Conservation (phyloP, 2,888 invertebrate species). For the Rhingia rostrata region DNA sequence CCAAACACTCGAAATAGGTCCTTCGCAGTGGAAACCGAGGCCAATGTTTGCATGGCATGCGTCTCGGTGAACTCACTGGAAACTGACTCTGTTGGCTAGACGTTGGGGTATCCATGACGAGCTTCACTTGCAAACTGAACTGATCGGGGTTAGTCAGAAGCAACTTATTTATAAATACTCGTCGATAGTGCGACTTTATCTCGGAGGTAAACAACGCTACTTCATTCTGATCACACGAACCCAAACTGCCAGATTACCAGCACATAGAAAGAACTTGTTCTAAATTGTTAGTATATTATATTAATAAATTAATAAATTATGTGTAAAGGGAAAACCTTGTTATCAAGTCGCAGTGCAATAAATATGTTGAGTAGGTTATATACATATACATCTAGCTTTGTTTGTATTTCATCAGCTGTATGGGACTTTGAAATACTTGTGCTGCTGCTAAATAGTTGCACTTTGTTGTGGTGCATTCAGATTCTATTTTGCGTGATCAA, state of each 20-base stretch:
- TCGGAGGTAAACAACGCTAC: constrained; percentile 26
- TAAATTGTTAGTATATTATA: too few relatives aligned
- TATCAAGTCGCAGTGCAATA: too few relatives aligned
- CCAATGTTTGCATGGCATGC: constrained; percentile 69
- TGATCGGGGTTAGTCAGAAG: neutral
- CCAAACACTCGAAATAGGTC: constrained; percentile 45
- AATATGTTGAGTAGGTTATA: too few relatives aligned
- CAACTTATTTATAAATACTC: constrained; percentile 11
- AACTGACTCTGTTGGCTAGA: constrained; percentile 56
- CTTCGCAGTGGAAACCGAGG: constrained; percentile 59
- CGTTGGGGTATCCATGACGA: constrained; percentile 51
- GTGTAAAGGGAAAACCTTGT: too few relatives aligned
- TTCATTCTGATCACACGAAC: constrained; percentile 28
- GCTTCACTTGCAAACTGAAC: constrained; percentile 62
- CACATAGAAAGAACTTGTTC: constrained; percentile 1
- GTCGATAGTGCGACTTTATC: constrained; percentile 23
- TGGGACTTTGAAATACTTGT: neutral
- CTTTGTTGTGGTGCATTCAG: neutral
- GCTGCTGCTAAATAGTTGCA: too few relatives aligned
- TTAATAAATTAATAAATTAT: too few relatives aligned
- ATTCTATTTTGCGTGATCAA: constrained; percentile 40
- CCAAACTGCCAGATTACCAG: constrained; percentile 8
- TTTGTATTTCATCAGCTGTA: too few relatives aligned
- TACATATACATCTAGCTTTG: too few relatives aligned
- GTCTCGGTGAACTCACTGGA: constrained; percentile 50